These are phyloP conservation scores for Rhagophthalmus giganteus DNA, from an alignment of 2,888 invertebrate species.

Conservation along the genomic window DNA sequence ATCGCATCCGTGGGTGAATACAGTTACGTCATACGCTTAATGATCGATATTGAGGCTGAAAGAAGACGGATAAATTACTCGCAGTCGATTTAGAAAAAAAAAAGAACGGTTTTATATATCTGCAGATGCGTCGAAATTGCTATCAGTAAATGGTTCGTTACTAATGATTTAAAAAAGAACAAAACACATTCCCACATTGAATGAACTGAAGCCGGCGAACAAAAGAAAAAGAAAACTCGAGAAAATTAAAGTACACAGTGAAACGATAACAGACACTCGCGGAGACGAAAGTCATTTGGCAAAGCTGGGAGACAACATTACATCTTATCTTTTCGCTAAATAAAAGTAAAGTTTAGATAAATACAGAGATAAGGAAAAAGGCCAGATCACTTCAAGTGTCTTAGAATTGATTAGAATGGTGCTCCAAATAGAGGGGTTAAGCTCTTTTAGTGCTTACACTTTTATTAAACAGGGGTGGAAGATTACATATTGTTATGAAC, in stretches of 20 bases:
- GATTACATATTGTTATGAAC: constrained; percentile 27
- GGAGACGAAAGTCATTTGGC: constrained; percentile 48
- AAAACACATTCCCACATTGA: constrained; percentile 43
- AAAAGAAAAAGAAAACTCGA: constrained; percentile 39
- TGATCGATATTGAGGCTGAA: constrained; percentile 21
- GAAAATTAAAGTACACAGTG: constrained; percentile 44
- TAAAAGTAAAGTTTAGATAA: constrained; percentile 55
- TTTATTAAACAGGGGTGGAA: constrained; percentile 43
- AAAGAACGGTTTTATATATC: constrained; percentile 28
- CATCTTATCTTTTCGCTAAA: constrained; percentile 48
- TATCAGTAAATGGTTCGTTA: constrained; percentile 49
- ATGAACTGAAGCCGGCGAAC: constrained; percentile 41
- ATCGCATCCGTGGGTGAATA: constrained; percentile 31
- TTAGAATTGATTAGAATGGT: constrained; percentile 56
- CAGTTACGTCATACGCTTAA: constrained; percentile 23
- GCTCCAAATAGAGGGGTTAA: constrained; percentile 50
- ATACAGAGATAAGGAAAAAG: constrained; percentile 51
- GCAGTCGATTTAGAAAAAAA: constrained; percentile 39
- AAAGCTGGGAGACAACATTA: constrained; percentile 42
- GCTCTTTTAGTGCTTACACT: constrained; percentile 43
- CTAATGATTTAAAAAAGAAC: constrained; percentile 49
- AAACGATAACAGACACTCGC: constrained; percentile 43
- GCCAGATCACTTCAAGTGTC: constrained; percentile 53
- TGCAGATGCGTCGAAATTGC: constrained; percentile 45
- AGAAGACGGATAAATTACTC: constrained; percentile 34